Percentiles rank a stretch among this genome's conserved stretches.
Conservation (phyloP, 64 coral and sea anemone species). For the Platygyra sinensis region DNA sequence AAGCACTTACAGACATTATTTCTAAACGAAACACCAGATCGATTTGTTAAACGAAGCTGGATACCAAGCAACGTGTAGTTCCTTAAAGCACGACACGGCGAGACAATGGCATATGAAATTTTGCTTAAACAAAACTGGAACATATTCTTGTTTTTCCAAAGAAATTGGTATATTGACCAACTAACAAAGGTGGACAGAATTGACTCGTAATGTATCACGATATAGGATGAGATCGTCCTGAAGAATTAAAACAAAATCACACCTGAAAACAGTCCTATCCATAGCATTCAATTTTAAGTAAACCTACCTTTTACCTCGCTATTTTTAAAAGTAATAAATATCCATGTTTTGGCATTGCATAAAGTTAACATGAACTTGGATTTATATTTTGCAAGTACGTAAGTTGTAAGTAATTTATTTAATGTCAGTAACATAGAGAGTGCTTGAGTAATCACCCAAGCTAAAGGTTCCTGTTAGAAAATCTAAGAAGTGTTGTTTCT, state of each 20-base stretch:
- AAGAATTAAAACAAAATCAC: not conserved
- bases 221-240: not conserved
- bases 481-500: too few relatives aligned
- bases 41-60: not conserved
- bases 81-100: not conserved
- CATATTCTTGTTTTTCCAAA: not conserved
- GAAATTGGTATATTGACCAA: not conserved
- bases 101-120: not conserved
- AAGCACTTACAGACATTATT: too few relatives aligned
- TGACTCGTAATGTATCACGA: not conserved
- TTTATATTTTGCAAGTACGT: too few relatives aligned
- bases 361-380: too few relatives aligned
- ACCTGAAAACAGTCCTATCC: not conserved
- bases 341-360: too few relatives aligned
- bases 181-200: not conserved
- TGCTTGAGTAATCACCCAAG: too few relatives aligned
- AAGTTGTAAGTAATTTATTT: too few relatives aligned
- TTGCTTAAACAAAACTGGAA: not conserved
- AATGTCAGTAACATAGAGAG: too few relatives aligned
- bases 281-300: too few relatives aligned
- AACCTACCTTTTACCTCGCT: too few relatives aligned
- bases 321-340: too few relatives aligned
- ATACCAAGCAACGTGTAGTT: not conserved
- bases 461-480: too few relatives aligned
- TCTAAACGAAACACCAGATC: not conserved